Conservation (phyloP, 2,888 invertebrate species). For the Dione vanillae region DNA sequence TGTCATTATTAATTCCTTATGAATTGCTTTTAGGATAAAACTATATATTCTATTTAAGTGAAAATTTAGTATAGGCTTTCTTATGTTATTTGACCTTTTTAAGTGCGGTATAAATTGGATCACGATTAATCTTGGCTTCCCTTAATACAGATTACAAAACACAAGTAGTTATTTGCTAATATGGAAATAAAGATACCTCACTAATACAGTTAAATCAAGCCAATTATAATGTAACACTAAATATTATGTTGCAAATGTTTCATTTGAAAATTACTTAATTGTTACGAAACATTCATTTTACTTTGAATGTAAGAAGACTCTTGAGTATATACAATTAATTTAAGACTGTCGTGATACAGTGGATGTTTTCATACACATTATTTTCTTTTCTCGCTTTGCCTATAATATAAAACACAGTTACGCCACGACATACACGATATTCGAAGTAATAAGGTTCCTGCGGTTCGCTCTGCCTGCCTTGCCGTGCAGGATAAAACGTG, state of each 20-base stretch:
- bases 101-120: slow-evolving; percentile 24
- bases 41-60: no score
- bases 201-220: slow-evolving; percentile 5
- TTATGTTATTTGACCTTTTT: slow-evolving; percentile 9
- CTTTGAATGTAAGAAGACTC: background rate
- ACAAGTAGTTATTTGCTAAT: background rate
- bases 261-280: background rate
- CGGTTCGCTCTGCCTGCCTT: no score
- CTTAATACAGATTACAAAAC: slow-evolving; percentile 18
- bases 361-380: no score
- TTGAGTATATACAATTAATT: no score
- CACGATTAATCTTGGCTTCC: slow-evolving; percentile 21
- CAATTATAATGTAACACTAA: background rate
- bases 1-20: no score
- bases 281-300: background rate
- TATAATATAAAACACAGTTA: no score
- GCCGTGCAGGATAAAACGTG: no score
- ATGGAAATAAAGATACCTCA: slow-evolving; percentile 2
- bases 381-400: no score
- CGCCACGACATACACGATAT: no score
- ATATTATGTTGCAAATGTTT: background rate
- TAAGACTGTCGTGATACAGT: no score
- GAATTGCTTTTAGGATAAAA: no score
- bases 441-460: no score
- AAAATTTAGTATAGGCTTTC: background rate